phyloP scores from a whole-genome alignment of 2,888 invertebrate genomes.

The Pteria penguin region DNA sequence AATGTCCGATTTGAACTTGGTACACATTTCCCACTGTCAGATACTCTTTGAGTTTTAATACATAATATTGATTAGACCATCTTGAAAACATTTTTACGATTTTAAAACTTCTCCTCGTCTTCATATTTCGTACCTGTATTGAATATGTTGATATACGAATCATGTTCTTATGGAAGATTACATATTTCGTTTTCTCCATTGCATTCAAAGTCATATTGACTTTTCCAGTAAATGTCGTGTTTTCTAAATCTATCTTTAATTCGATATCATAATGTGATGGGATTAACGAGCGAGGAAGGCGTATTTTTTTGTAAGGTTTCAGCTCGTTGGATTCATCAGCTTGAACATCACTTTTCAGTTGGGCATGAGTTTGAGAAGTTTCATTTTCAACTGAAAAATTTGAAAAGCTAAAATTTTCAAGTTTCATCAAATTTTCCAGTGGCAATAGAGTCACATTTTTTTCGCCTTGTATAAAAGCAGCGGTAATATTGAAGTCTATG shows the following conservation, averaged over 20 bases:
- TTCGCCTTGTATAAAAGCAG: neutral
- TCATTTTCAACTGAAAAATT: neutral
- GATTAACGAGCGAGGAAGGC: constrained; percentile 62
- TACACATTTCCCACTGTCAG: constrained; percentile 48
- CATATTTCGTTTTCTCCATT: constrained; percentile 52
- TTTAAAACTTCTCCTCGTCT: constrained; percentile 8
- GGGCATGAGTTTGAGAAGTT: neutral
- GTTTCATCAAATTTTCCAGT: constrained; percentile 19
- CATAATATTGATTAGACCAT: constrained; percentile 59
- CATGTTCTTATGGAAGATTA: constrained; percentile 64
- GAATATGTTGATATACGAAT: neutral
- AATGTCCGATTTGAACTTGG: constrained; percentile 54
- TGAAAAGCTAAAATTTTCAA: neutral
- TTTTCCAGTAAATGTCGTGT: constrained; percentile 55
- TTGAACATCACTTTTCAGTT: constrained; percentile 1
- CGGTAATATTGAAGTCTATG: neutral
- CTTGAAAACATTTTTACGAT: constrained; percentile 57
- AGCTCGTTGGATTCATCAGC: neutral
- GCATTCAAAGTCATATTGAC: constrained; percentile 61
- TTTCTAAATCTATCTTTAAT: constrained; percentile 57
- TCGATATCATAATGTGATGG: constrained; percentile 67
- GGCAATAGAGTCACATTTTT: constrained; percentile 4
- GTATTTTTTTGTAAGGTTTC: constrained; percentile 59
- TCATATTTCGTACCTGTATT: constrained; percentile 11
- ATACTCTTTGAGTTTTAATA: constrained; percentile 56